A percentile compares a stretch with the other conserved stretches of the same genome.
These are phyloP conservation scores for Emydoidea blandingii DNA, from an alignment of 2,797 vertebrate genomes.

Conservation along the genomic window DNA sequence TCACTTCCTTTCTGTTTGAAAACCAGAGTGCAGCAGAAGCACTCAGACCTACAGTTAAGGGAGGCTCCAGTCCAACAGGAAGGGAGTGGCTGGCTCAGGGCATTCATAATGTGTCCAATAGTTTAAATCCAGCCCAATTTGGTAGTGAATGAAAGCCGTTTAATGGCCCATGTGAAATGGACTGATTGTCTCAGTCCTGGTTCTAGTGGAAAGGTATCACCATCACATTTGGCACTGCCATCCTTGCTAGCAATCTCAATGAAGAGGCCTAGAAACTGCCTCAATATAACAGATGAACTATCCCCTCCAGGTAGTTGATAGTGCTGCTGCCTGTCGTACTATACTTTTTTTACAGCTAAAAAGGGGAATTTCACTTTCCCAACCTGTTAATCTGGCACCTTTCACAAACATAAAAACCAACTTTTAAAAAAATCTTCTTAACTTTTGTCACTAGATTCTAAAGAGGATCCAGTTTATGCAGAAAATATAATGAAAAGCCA, in stretches of 20 bases:
- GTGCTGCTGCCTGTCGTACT: background rate
- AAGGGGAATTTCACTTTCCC: background rate
- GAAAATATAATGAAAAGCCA: constrained; percentile 40
- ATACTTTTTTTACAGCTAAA: background rate
- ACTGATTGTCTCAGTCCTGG: background rate
- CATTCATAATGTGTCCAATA: background rate
- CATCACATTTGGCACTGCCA: background rate
- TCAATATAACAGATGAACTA: background rate
- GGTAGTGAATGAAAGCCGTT: background rate
- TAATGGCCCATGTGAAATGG: background rate
- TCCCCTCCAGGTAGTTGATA: background rate
- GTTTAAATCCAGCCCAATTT: background rate
- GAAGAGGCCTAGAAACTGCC: background rate
- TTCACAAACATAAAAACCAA: background rate
- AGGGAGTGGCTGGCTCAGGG: background rate
- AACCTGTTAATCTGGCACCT: background rate
- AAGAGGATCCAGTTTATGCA: constrained; percentile 49
- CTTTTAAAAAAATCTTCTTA: background rate
- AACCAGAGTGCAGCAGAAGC: background rate
- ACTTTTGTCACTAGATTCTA: constrained; percentile 13
- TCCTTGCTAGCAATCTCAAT: background rate
- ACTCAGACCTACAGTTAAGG: background rate
- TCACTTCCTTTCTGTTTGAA: background rate
- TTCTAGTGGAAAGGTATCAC: background rate
- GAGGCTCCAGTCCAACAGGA: background rate